Percentiles rank a stretch among this genome's conserved stretches.
Conservation (phyloP, 2,797 vertebrate genomes). For the Rhinogobio ventralis region DNA sequence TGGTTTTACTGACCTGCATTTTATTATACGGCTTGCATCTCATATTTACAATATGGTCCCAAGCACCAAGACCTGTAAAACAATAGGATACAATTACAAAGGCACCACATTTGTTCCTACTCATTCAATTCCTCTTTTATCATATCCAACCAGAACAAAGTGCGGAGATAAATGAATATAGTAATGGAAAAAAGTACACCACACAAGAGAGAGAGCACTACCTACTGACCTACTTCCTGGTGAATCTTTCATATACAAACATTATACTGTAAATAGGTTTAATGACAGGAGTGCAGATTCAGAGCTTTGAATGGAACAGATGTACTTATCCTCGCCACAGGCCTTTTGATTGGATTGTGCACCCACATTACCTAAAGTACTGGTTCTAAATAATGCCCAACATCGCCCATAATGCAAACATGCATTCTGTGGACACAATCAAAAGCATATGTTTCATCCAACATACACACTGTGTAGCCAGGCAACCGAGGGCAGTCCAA, state of each 20-base stretch:
- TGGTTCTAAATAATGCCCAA: conserved; percentile 54
- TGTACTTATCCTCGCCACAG: conserved; percentile 45
- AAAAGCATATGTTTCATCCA: conserved; percentile 21
- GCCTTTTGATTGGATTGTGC: conserved; percentile 50
- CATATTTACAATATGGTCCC: conserved; percentile 90
- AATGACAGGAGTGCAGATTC: conserved; percentile 50
- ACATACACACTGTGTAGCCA: not conserved
- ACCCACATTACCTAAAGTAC: conserved; percentile 50
- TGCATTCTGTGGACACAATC: conserved; percentile 18
- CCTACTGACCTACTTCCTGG: conserved; percentile 64
- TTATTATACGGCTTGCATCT: conserved; percentile 90
- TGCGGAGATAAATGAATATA: not conserved
- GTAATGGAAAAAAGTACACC: conserved; percentile 22
- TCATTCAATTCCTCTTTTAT: not conserved
- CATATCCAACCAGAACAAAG: not conserved
- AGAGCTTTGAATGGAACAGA: conserved; percentile 55
- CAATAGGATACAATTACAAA: conserved; percentile 45
- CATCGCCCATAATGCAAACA: conserved; percentile 45
- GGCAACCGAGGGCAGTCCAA: not conserved
- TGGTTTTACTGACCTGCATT: conserved; percentile 88
- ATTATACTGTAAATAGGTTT: conserved; percentile 53
- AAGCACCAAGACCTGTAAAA: conserved; percentile 89
- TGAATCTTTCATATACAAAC: conserved; percentile 58
- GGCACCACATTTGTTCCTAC: not conserved
- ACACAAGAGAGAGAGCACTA: conserved; percentile 62